These are phyloP conservation scores for Acipenser oxyrinchus DNA, from an alignment of 2,797 vertebrate genomes.

Conservation along the genomic window DNA sequence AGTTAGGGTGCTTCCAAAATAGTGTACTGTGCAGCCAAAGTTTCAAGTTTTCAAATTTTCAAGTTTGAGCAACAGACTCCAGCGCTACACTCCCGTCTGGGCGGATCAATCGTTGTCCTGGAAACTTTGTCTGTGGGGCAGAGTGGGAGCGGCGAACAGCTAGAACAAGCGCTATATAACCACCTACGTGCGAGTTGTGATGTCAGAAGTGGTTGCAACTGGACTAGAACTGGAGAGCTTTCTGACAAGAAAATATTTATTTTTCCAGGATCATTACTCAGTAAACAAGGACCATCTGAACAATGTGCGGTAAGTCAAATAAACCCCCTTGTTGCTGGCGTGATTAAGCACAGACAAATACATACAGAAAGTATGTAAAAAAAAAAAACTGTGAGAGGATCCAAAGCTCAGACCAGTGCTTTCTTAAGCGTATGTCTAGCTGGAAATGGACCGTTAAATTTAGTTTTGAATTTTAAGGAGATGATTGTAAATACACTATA, in stretches of 20 bases:
- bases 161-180: constrained; percentile 38
- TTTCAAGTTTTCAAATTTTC: too few relatives aligned
- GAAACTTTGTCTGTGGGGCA: constrained; percentile 5
- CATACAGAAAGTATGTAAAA: too few relatives aligned
- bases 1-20: too few relatives aligned
- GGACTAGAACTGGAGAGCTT: constrained; percentile 23
- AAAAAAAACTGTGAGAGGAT: too few relatives aligned
- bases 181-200: constrained; percentile 22
- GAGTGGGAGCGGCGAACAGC: constrained; percentile 31
- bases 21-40: not conserved
- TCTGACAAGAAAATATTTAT: constrained; percentile 22
- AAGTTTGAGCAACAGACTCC: not conserved
- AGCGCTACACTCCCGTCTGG: constrained; percentile 4
- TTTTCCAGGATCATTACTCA: constrained; percentile 7
- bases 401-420: too few relatives aligned
- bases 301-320: constrained; percentile 60
- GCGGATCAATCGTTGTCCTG: constrained; percentile 19
- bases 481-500: too few relatives aligned
- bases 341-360: too few relatives aligned
- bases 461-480: too few relatives aligned
- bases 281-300: constrained; percentile 20
- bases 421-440: too few relatives aligned
- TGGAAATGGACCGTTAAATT: too few relatives aligned
- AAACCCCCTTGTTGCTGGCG: not conserved
- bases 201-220: not conserved